These are phyloP conservation scores for Callyntrura guangdongensis DNA, from an alignment of 2,888 invertebrate species.

Conservation along the genomic window DNA sequence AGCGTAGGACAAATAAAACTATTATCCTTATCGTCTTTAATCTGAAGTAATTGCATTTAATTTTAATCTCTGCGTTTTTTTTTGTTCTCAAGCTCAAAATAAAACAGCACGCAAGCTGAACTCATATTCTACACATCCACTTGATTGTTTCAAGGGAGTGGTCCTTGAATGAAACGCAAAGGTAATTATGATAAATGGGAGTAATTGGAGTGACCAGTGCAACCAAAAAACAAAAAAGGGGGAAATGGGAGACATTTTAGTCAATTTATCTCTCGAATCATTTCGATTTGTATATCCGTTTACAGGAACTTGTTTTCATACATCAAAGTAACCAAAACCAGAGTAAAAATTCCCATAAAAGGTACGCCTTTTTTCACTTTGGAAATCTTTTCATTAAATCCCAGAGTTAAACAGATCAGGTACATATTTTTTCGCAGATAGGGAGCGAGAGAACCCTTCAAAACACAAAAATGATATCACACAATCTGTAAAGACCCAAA, in stretches of 20 bases:
- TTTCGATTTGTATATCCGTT: neutral
- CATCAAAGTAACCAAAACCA: neutral
- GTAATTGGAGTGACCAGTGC: conserved; percentile 55
- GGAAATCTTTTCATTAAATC: neutral
- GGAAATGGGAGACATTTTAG: conserved; percentile 12
- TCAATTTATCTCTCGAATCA: conserved; percentile 15
- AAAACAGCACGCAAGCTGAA: no score
- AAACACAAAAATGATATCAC: conserved; percentile 1
- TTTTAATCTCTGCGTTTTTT: conserved; percentile 23
- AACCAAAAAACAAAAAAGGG: conserved; percentile 39
- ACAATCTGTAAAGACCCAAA: conserved; percentile 26
- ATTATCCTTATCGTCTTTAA: neutral
- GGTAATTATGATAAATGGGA: conserved; percentile 42
- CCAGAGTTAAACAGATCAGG: neutral
- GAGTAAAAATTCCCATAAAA: no score
- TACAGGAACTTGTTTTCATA: conserved; percentile 22
- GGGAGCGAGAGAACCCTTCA: neutral
- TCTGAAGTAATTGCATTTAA: conserved; percentile 11
- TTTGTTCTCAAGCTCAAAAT: neutral
- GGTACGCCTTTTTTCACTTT: conserved; percentile 31
- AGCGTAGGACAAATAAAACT: neutral
- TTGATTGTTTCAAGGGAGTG: conserved; percentile 44
- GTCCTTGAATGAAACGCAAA: conserved; percentile 28
- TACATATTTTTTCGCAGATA: neutral
- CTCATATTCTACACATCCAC: neutral